Base-by-base conservation (phyloP, 2,113 vertebrate genomes). In the Neogobius melanostomus region DNA sequence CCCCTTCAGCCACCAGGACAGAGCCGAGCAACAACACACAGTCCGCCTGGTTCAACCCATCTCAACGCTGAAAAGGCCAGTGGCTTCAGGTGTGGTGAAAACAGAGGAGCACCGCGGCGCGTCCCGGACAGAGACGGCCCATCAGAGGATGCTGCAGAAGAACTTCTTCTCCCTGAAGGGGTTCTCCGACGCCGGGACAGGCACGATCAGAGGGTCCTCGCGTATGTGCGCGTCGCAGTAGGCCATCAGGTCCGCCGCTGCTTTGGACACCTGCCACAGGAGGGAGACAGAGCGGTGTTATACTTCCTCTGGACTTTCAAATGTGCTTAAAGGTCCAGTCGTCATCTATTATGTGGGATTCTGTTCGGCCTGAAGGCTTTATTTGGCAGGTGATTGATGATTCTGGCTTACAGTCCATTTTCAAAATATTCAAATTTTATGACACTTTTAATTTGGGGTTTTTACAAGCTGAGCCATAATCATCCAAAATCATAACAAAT, bases 141-240 rank as follows among this genome's bases (percentile, higher is more conserved):
- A 85, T 97, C 92, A 99, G 91, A 99, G 97, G 86, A 98, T 98
- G 91, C 92, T 94, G 87, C 97, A 98, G 90, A 98, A 98, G 88
- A 98, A 95, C 93, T 99, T 99, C 93, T 99, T 98, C 96, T 98
- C 97, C 76, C 97, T 89, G 92, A 99, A 99, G 5, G 97, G 97
- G 92, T 99, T 99, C 94, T 99, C 97, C 0, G 97, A 99, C 8
- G 96, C 95, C 11, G 97, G 96, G 77, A 99, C 96, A 1, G 97
- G 97, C 76, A 96, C 92, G 85, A 99, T 96, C 87, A 98, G 96
- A 0, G 97, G 97, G 89, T 99, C 97, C 87, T 99, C 97, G 60
- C 95, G 94, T 89, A 96, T 91, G 67, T 98, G 96, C 60, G 97
- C 96, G 52, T 98, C 96, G 28, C 97, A 99, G 89, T 98, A 98